These are phyloP conservation scores for Melanotaenia nigrans DNA, from an alignment of 2,797 vertebrate genomes.

Conservation along the genomic window DNA sequence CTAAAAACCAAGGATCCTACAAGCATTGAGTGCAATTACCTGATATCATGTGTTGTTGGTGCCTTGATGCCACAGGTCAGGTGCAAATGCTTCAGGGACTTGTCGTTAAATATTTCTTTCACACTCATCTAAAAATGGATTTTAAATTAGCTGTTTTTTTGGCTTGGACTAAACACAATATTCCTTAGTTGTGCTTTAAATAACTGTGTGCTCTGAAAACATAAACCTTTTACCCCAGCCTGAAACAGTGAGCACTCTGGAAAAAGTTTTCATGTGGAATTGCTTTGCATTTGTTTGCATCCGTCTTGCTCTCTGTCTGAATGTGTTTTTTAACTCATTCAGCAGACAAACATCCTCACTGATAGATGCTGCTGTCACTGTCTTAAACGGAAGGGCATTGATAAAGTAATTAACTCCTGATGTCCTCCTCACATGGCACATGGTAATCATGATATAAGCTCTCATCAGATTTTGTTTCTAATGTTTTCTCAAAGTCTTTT, in stretches of 20 bases:
- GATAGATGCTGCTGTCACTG: too few relatives aligned
- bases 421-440: not conserved
- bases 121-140: not conserved
- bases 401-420: not conserved
- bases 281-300: too few relatives aligned
- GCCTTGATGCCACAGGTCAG: not conserved
- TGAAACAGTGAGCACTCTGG: too few relatives aligned
- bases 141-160: too few relatives aligned
- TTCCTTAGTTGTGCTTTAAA: too few relatives aligned
- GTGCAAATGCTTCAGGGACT: not conserved
- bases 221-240: not conserved
- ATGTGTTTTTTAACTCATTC: too few relatives aligned
- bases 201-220: not conserved
- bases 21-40: too few relatives aligned
- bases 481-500: not conserved
- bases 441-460: not conserved
- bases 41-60: too few relatives aligned
- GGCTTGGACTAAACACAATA: too few relatives aligned
- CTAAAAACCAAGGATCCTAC: not conserved
- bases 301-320: not conserved
- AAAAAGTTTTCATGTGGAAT: too few relatives aligned
- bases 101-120: not conserved
- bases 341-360: too few relatives aligned
- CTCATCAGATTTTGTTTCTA: not conserved
- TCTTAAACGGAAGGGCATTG: not conserved